Percentiles rank a stretch among this genome's conserved stretches.
These are phyloP conservation scores for Ophonus ardosiacus DNA, from an alignment of 2,888 invertebrate genomes.

Conservation along the genomic window DNA sequence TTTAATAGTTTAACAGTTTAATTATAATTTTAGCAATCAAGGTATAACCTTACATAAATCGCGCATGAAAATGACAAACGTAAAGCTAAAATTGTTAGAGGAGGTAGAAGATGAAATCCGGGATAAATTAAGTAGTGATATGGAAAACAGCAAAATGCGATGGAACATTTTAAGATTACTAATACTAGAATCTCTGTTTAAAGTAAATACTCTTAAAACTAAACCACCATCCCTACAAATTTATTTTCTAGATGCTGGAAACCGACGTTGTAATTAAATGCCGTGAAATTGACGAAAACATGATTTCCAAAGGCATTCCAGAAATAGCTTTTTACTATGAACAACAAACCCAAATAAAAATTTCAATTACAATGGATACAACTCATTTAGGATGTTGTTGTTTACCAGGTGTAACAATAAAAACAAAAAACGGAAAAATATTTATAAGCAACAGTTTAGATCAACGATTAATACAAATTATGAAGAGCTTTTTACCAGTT, in stretches of 20 bases:
- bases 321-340: not conserved
- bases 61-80: not conserved
- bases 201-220: slow-evolving; percentile 8
- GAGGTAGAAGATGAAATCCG: not conserved
- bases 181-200: slow-evolving; percentile 46
- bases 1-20: not conserved
- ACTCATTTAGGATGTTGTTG: not conserved
- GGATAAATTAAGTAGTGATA: slow-evolving; percentile 4
- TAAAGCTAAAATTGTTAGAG: not conserved
- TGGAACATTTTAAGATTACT: slow-evolving; percentile 27
- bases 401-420: slow-evolving; percentile 32
- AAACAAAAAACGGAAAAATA: slow-evolving; percentile 12
- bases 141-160: slow-evolving; percentile 9
- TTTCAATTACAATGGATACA: not conserved
- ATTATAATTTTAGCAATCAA: not conserved
- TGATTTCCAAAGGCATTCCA: slow-evolving; percentile 12
- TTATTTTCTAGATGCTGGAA: slow-evolving; percentile 49
- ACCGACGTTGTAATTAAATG: slow-evolving; percentile 24
- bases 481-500: slow-evolving; percentile 34
- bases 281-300: slow-evolving; percentile 9
- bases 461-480: slow-evolving; percentile 35
- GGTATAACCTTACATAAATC: not conserved
- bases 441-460: slow-evolving; percentile 41
- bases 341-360: not conserved
- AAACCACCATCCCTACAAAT: slow-evolving; percentile 20